Conservation (phyloP, 2,888 invertebrate species). For the Cantharis rustica region DNA sequence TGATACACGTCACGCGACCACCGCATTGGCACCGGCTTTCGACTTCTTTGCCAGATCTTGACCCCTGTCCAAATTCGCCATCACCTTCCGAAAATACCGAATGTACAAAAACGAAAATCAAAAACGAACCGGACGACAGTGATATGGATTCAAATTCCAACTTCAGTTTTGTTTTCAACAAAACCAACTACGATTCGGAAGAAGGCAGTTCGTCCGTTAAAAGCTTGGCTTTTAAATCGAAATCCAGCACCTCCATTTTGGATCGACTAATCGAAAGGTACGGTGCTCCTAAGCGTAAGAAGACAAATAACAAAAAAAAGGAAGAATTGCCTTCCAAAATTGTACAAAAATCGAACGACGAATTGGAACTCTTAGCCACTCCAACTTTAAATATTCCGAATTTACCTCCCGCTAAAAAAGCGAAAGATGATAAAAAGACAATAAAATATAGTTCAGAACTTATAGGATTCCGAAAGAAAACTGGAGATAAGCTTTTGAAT, state of each 20-base stretch:
- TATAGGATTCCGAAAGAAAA: slow-evolving; percentile 70
- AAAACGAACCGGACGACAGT: slow-evolving; percentile 61
- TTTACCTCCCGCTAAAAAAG: slow-evolving; percentile 56
- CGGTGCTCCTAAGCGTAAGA: slow-evolving; percentile 63
- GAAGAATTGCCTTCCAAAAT: slow-evolving; percentile 62
- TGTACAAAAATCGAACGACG: slow-evolving; percentile 62
- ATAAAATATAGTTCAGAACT: slow-evolving; percentile 65
- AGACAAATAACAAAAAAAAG: slow-evolving; percentile 61
- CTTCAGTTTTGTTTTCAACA: slow-evolving; percentile 59
- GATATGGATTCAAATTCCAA: slow-evolving; percentile 72
- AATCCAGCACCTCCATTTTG: slow-evolving; percentile 64
- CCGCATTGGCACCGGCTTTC: slow-evolving; percentile 72
- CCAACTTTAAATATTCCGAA: slow-evolving; percentile 63
- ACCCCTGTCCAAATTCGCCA: slow-evolving; percentile 74
- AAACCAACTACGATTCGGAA: slow-evolving; percentile 69
- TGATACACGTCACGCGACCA: slow-evolving; percentile 79
- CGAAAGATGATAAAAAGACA: slow-evolving; percentile 43
- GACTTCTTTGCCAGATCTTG: slow-evolving; percentile 78
- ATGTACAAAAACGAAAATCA: slow-evolving; percentile 45
- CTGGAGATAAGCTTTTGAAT: slow-evolving; percentile 68
- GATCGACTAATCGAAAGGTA: slow-evolving; percentile 71
- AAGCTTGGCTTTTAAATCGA: slow-evolving; percentile 60
- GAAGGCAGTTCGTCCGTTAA: slow-evolving; percentile 71
- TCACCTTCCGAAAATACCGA: slow-evolving; percentile 63
- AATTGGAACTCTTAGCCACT: slow-evolving; percentile 65